Percentiles rank a stretch among this genome's conserved stretches.
phyloP scores from a whole-genome alignment of 2,113 vertebrate genomes.

The Aspiorhynchus laticeps region DNA sequence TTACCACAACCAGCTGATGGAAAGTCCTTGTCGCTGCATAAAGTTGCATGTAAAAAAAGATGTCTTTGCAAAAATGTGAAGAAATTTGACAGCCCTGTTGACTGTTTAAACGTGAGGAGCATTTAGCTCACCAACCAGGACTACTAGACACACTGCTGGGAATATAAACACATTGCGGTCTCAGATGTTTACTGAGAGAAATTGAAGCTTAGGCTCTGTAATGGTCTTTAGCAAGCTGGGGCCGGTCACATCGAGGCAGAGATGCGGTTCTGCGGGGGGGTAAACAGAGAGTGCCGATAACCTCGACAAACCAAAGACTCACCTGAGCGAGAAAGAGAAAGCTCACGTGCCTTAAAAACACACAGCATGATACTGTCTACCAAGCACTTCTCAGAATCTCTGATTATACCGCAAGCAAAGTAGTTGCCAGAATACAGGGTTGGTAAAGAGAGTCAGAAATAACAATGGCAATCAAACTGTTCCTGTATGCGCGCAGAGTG shows the following conservation, averaged over 20 bases:
- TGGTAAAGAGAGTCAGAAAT: conserved; percentile 37
- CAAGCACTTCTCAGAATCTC: conserved; percentile 41
- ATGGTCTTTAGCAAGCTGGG: conserved; percentile 44
- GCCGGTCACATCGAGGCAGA: conserved; percentile 9
- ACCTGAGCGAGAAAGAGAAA: conserved; percentile 37
- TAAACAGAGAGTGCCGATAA: conserved; percentile 50
- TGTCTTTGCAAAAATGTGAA: conserved; percentile 3
- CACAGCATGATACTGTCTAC: conserved; percentile 46
- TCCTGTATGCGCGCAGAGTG: conserved; percentile 30
- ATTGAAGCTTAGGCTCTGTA: conserved; percentile 47
- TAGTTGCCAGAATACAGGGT: neutral
- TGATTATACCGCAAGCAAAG: conserved; percentile 47
- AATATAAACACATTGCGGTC: conserved; percentile 38
- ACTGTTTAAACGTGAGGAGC: conserved; percentile 32
- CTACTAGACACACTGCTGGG: neutral
- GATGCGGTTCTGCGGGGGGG: conserved; percentile 46
- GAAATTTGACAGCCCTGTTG: neutral
- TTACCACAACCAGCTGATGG: conserved; percentile 37
- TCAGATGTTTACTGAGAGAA: conserved; percentile 54
- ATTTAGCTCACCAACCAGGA: conserved; percentile 35
- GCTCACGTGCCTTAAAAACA: conserved; percentile 23
- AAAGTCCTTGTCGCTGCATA: conserved; percentile 36
- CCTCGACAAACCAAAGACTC: conserved; percentile 46
- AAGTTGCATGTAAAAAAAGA: conserved; percentile 22
- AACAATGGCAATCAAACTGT: conserved; percentile 53